Base-by-base conservation (phyloP, 2,113 vertebrate genomes). In the Nibea albiflora region DNA sequence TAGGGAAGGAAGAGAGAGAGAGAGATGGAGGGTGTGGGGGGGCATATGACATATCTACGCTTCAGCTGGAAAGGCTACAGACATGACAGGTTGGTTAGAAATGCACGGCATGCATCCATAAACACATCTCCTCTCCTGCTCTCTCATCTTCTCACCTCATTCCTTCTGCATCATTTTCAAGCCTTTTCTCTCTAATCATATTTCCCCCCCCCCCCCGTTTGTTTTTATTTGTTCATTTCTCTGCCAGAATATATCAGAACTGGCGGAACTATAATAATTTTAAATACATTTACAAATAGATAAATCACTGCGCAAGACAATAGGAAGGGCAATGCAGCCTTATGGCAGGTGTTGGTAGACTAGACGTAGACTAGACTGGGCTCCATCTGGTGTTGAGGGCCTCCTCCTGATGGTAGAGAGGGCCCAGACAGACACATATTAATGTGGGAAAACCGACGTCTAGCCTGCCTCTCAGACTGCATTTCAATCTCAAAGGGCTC, bases 361-460 rank as follows among this genome's bases (percentile, higher is more conserved):
- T 85, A 94, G 89, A 93, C 91, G 50, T n/a, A 85, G 89, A 84
- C 93, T 88, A 94, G 90, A 94, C 94, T 89, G 91, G 94, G 92
- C 94, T 95, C 94, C 94, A 95, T 95, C 95, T 95, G 93, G 86
- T 91, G 94, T 80, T 75, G 88, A 93, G 91, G 92, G 90, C 93
- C 90, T 92, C 90, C 86, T 93, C 92, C 87, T 92, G 85, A 87
- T 87, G 84, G 89, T 68, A 87, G 58, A 90, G 86, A 92, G 92
- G 90, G 87, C 88, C 91, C 93, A 94, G 94, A 92, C 93, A 94
- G 94, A 94, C 93, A 94, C 91, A 94, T 92, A 95, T 95, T 96
- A 95, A 95, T 95, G 95, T 95, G 94, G 92, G 95, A 94, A 95
- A 92, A 83, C 58, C 72, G 4, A 89, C 73, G 92, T 94, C 92